Evolutionary conservation across 1,140 invertebrate genomes (phyloP).

Genomic region (Lordiphosa mommai): DNA sequence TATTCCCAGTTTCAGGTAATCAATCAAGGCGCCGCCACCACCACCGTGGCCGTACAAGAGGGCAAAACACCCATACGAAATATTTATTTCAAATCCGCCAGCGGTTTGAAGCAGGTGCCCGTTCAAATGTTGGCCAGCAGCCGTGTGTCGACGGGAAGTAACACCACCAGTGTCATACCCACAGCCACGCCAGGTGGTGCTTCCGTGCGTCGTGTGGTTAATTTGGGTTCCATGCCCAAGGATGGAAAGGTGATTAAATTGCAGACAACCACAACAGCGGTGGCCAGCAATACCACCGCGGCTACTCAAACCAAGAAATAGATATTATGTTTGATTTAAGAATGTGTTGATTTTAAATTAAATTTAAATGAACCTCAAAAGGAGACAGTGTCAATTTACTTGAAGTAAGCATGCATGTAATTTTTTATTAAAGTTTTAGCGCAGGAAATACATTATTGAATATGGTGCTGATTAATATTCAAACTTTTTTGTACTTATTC

Average conservation of each 20-base stretch:
- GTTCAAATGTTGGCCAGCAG: slow-evolving; percentile 58
- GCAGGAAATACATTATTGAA: no score
- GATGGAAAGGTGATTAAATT: slow-evolving; percentile 40
- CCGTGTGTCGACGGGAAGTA: slow-evolving; percentile 7
- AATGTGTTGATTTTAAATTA: slow-evolving; percentile 14
- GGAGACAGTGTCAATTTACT: no score
- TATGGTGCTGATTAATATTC: no score
- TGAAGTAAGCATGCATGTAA: no score
- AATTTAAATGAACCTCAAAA: slow-evolving; percentile 2
- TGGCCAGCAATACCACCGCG: neutral
- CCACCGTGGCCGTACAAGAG: slow-evolving; percentile 15
- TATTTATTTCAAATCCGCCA: slow-evolving; percentile 42
- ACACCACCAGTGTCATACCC: neutral
- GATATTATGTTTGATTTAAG: slow-evolving; percentile 12
- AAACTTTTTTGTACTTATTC: no score
- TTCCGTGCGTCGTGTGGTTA: slow-evolving; percentile 49
- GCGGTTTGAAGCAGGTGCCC: slow-evolving; percentile 46
- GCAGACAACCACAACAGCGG: slow-evolving; percentile 1
- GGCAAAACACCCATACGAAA: slow-evolving; percentile 40
- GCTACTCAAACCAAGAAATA: slow-evolving; percentile 8
- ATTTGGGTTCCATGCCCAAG: slow-evolving; percentile 40
- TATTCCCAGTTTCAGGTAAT: slow-evolving; percentile 56
- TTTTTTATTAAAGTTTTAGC: no score
- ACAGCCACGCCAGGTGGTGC: slow-evolving; percentile 28
- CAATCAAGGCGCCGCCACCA: slow-evolving; percentile 14